Percentiles rank a stretch among this genome's conserved stretches.
phyloP scores from a whole-genome alignment of 2,113 vertebrate genomes.

The Engraulis encrasicolus region DNA sequence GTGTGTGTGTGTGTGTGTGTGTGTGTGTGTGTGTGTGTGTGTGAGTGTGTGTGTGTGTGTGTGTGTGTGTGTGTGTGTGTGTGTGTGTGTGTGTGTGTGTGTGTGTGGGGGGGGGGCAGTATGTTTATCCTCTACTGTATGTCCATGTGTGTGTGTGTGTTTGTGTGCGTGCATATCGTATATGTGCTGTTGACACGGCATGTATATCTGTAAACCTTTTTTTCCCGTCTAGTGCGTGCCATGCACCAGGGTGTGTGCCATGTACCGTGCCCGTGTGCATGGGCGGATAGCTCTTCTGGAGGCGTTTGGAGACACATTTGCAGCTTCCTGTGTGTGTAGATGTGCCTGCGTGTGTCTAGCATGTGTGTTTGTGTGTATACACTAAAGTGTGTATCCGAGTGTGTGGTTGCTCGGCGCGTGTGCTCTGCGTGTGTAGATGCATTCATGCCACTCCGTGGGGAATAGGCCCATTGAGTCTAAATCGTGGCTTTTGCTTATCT shows the following conservation, averaged over 20 bases:
- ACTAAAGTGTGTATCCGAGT: too few species aligned
- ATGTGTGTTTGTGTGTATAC: too few species aligned
- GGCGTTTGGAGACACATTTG: conserved; percentile 6
- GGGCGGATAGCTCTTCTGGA: not conserved
- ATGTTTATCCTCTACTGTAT: too few species aligned
- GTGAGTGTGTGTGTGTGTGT: not conserved
- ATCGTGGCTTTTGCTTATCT: conserved; percentile 70
- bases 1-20: not conserved
- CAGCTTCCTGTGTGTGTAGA: not conserved
- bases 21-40: not conserved
- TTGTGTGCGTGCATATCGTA: too few species aligned
- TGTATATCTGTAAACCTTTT: not conserved
- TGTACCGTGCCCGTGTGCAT: not conserved
- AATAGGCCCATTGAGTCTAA: conserved; percentile 64
- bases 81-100: too few species aligned
- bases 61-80: not conserved
- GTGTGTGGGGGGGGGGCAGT: too few species aligned
- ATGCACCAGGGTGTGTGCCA: not conserved
- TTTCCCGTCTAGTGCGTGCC: too few species aligned
- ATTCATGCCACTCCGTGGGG: conserved; percentile 65
- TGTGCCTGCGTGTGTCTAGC: not conserved
- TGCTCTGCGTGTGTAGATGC: conserved; percentile 74
- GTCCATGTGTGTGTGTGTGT: too few species aligned
- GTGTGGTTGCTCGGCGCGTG: conserved; percentile 14
- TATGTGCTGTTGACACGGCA: not conserved